Base-by-base conservation (phyloP, 1,140 invertebrate genomes). In the Papilio xuthus region DNA sequence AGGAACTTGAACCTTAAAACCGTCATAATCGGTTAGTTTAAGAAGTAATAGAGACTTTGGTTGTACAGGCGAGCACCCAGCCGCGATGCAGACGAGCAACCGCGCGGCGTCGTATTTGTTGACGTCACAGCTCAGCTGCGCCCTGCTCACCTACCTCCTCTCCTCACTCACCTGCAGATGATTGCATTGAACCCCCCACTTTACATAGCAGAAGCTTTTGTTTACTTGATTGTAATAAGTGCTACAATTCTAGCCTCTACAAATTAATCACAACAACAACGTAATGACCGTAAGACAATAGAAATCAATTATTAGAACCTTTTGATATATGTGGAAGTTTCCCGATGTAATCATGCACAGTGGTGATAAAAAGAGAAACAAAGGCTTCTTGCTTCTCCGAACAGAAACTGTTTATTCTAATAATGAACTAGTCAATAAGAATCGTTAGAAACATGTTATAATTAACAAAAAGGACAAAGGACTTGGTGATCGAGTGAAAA, bases 61-160 rank as follows among this genome's bases (percentile, higher is more conserved):
- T 56, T 80, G 23, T 63, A 1, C 92, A 97, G 96, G 96, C 74
- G 96, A 97, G 89, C 96, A 97, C 92, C 96, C 96, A 71, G 96
- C 96, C 20, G 96, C 96, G 63, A 97, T 97, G 96, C 96, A 97
- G 89, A 97, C 96, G 12, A 96, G 95, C 84, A 95, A 94, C 81
- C 89, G 94, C 50, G 94, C 92, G 10, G 91, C 92, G 8, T 90
- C 91, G 23, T 90, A 91, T 88, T 85, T 94, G 77, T 85, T 94
- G 77, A 89, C 92, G 13, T 90, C 92, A 7, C 90, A 91, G 78
- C 84, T 94, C 42, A 89, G 91, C 82, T 91, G 92, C 81, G 93
- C 92, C 12, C 80, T 90, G 7, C 78, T 93, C 77, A 94, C 93
- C 8, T 94, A 94, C 92, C 80, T 95, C 79, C 73, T 94, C 60